Evolutionary conservation across 2,113 vertebrate genomes (phyloP).

Genomic region (Alethe diademata): DNA sequence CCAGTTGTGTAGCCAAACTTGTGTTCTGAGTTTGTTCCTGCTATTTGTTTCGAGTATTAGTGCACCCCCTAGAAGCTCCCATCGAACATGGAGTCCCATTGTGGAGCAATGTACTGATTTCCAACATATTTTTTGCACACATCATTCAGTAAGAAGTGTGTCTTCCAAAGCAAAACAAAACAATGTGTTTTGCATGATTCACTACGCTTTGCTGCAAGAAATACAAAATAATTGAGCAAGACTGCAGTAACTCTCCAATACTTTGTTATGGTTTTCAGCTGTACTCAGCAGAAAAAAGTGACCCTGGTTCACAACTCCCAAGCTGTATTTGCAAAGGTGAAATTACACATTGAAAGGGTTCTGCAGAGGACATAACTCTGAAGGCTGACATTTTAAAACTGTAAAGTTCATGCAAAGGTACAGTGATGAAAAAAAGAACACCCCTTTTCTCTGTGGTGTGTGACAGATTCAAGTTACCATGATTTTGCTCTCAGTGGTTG

Average conservation of each 20-base stretch:
- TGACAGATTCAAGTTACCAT: background rate
- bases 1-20: background rate
- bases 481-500: background rate
- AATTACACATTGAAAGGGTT: background rate
- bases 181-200: constrained; percentile 25
- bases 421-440: background rate
- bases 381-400: background rate
- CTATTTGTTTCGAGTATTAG: constrained; percentile 5
- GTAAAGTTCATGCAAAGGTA: background rate
- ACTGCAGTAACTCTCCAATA: background rate
- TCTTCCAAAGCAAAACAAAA: constrained; percentile 40
- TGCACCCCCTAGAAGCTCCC: background rate
- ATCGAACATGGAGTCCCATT: background rate
- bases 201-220: background rate
- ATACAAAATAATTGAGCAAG: constrained; percentile 6
- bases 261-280: background rate
- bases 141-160: background rate
- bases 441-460: background rate
- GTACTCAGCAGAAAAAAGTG: constrained; percentile 20
- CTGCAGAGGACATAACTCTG: background rate
- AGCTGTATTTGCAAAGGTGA: background rate
- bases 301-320: background rate
- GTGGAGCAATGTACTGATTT: background rate
- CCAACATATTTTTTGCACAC: constrained; percentile 38
- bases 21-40: background rate